Evolutionary conservation across 2,113 vertebrate species (phyloP).

Genomic region (Epinephelus cyanopodus): DNA sequence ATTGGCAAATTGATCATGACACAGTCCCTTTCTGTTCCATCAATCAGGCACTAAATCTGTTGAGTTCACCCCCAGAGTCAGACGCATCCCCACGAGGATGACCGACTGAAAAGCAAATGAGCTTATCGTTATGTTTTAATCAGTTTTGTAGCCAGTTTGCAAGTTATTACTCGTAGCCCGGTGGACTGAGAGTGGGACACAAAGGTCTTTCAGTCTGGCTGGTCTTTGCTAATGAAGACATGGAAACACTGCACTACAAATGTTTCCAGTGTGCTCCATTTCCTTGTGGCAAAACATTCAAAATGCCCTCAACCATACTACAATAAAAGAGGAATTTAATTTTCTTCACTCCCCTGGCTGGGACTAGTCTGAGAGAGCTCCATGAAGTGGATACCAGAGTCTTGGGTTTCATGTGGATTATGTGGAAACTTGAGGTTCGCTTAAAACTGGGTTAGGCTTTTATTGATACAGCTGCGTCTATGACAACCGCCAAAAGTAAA

Average conservation of each 20-base stretch:
- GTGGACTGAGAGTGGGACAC: constrained; percentile 15
- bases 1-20: constrained; percentile 33
- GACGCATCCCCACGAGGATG: constrained; percentile 6
- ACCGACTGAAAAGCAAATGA: constrained; percentile 43
- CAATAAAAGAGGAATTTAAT: constrained; percentile 3
- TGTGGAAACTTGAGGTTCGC: constrained; percentile 52
- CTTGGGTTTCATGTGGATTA: constrained; percentile 38
- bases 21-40: constrained; percentile 25
- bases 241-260: neutral
- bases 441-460: constrained; percentile 62
- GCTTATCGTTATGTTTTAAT: constrained; percentile 58
- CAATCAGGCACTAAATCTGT: constrained; percentile 20
- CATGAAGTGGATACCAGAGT: constrained; percentile 8
- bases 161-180: constrained; percentile 8
- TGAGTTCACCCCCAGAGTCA: constrained; percentile 20
- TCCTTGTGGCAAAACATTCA: constrained; percentile 22
- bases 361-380: constrained; percentile 3
- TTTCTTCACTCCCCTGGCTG: constrained; percentile 19
- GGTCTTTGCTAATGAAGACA: constrained; percentile 10
- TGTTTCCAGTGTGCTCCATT: neutral
- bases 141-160: constrained; percentile 39
- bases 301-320: constrained; percentile 8
- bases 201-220: neutral
- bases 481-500: constrained; percentile 59
- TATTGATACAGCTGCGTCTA: constrained; percentile 57